Evolutionary conservation across 37 sponge, comb jelly and placozoan genomes (phyloP), one percentile per base, ranked within the genome.

Genomic region (Aplysina aerophoba): DNA sequence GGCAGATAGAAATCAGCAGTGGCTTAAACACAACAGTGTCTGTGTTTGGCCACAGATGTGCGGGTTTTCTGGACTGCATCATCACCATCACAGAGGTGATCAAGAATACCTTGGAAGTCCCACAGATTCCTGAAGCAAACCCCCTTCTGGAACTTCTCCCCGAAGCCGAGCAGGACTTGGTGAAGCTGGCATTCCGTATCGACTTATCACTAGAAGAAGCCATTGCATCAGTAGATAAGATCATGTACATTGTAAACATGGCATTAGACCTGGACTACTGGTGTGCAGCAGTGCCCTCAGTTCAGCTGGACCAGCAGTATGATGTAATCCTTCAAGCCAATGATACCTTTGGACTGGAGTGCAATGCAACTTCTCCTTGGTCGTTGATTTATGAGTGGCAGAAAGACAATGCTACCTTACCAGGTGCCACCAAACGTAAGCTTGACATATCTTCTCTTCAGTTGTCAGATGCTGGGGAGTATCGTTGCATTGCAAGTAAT

Each of bases 21-120:
- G 54, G 41, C 4, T 24, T 75, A 2, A 36, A 75, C 22, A 12
- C 21, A 22, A 75, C 78, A 1, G 21, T 75, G 1, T 22, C n/a
- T 36, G 53, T 24, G 13, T 40, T 15, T 75, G 78, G 78, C 3
- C 78, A 75, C 37, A 25, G 1, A 2, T 75, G 78, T 75, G 78
- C n/a, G 1, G 54, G 78, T 24, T 75, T 75, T 40, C 54, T 75
- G 2, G 78, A 75, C 78, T 75, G 78, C 37, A 21, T 75, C 15
- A 17, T 17, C 11, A 75, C 78, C 78, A 75, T 36, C 21, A 53
- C 37, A 13, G 78, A 75, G 25, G 37, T 41, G 4, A 36, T 75
- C 21, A 36, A 41, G 25, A 44, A 40, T 22, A 50, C 37, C n/a
- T 36, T 75, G 44, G 38, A 24, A 40, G 53, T 41, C 24, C 38